Conservation (phyloP, 2,797 vertebrate genomes). For the Macroramphosus scolopax region DNA sequence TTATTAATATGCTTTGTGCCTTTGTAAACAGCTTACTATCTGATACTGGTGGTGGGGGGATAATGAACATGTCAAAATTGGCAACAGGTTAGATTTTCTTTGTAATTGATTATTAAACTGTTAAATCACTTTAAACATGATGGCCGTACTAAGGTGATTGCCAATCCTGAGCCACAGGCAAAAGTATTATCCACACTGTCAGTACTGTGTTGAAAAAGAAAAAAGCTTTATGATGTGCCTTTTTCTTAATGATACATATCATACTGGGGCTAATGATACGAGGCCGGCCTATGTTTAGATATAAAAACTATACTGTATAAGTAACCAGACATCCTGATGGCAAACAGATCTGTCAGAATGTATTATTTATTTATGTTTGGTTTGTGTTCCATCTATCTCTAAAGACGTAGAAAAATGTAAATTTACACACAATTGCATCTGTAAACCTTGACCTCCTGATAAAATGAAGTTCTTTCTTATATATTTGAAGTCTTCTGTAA, state of each 20-base stretch:
- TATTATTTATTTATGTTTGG: background rate
- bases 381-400: background rate
- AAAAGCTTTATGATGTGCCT: constrained; percentile 55
- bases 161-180: constrained; percentile 64
- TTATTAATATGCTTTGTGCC: constrained; percentile 65
- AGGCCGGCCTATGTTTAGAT: constrained; percentile 38
- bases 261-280: constrained; percentile 21
- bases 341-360: no score
- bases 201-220: constrained; percentile 40
- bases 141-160: constrained; percentile 41
- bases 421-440: background rate
- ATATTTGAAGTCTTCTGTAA: no score
- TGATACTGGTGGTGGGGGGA: constrained; percentile 44
- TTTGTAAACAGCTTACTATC: constrained; percentile 42
- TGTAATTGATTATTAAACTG: constrained; percentile 1
- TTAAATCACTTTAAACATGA: constrained; percentile 17
- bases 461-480: background rate
- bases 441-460: background rate
- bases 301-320: constrained; percentile 49
- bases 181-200: constrained; percentile 58
- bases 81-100: constrained; percentile 20
- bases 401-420: no score
- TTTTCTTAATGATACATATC: constrained; percentile 50
- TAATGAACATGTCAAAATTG: constrained; percentile 29
- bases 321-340: background rate